phyloP scores from a whole-genome alignment of 2,797 vertebrate species.

The Amniataba percoides region DNA sequence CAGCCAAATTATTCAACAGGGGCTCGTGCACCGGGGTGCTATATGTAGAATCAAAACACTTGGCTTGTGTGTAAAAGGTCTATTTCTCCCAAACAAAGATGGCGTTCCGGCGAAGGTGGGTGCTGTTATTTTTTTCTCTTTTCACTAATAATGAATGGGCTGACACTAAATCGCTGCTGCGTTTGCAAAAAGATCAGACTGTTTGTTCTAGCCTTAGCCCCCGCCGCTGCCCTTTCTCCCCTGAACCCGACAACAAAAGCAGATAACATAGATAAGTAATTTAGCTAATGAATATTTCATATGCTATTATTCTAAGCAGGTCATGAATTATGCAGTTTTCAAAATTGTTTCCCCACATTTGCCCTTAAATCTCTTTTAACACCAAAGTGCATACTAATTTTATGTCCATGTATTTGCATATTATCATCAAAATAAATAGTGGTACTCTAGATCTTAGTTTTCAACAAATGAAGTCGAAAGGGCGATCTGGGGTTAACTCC shows the following conservation, averaged over 20 bases:
- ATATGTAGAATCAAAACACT: constrained; percentile 31
- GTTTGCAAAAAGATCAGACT: constrained; percentile 56
- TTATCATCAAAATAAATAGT: constrained; percentile 61
- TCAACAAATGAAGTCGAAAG: constrained; percentile 25
- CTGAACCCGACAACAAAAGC: constrained; percentile 76
- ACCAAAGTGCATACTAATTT: constrained; percentile 55
- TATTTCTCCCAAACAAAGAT: constrained; percentile 48
- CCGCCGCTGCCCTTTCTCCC: constrained; percentile 62
- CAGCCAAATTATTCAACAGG: constrained; percentile 29
- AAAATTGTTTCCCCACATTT: constrained; percentile 69
- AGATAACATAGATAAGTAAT: constrained; percentile 77
- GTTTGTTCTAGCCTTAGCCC: constrained; percentile 63
- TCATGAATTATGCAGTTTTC: constrained; percentile 81
- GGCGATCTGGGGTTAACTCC: constrained; percentile 5
- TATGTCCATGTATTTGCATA: constrained; percentile 61
- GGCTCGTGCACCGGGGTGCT: background rate
- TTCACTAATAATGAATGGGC: constrained; percentile 55
- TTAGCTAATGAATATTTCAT: constrained; percentile 83
- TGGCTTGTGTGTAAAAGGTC: constrained; percentile 32
- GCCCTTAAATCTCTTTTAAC: constrained; percentile 71
- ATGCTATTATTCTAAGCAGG: constrained; percentile 76
- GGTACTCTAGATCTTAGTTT: background rate
- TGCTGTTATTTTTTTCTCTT: constrained; percentile 30
- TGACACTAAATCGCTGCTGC: constrained; percentile 46
- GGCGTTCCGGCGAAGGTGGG: constrained; percentile 17